phyloP scores from a whole-genome alignment of 2,113 vertebrate genomes.

The Pyrgilauda ruficollis region DNA sequence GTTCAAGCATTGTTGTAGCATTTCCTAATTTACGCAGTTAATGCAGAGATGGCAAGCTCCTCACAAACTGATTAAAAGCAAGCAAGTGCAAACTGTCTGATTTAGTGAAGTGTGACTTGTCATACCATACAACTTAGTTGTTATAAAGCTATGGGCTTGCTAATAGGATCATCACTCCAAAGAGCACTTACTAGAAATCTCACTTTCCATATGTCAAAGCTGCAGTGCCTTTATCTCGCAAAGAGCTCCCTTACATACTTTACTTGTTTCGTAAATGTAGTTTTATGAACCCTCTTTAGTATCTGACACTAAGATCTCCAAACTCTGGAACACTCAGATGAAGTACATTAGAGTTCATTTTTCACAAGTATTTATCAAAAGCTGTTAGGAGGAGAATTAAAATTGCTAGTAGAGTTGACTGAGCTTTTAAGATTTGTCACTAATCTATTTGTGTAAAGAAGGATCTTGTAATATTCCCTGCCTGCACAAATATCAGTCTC shows the following conservation, averaged over 20 bases:
- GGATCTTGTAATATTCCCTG: background rate
- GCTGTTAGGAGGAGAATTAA: background rate
- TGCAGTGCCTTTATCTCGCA: background rate
- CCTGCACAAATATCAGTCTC: background rate
- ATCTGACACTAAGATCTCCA: background rate
- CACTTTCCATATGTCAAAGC: constrained; percentile 5
- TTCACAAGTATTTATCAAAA: background rate
- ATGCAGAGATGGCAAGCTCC: background rate
- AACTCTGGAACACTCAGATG: background rate
- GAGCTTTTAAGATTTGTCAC: background rate
- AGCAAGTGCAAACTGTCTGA: background rate
- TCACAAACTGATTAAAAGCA: background rate
- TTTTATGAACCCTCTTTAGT: background rate
- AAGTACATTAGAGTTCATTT: background rate
- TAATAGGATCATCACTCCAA: background rate
- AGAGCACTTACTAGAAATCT: background rate
- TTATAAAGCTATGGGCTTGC: background rate
- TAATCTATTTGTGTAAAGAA: constrained; percentile 28
- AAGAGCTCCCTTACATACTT: background rate
- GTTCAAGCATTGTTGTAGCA: background rate
- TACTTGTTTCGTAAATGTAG: background rate
- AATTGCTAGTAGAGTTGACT: background rate
- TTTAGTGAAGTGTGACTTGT: constrained; percentile 21
- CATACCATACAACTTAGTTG: background rate
- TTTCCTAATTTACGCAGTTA: background rate